A percentile compares a stretch with the other conserved stretches of the same genome.
These are phyloP conservation scores for Thereva nobilitata DNA, from an alignment of 2,888 invertebrate species.

Conservation along the genomic window DNA sequence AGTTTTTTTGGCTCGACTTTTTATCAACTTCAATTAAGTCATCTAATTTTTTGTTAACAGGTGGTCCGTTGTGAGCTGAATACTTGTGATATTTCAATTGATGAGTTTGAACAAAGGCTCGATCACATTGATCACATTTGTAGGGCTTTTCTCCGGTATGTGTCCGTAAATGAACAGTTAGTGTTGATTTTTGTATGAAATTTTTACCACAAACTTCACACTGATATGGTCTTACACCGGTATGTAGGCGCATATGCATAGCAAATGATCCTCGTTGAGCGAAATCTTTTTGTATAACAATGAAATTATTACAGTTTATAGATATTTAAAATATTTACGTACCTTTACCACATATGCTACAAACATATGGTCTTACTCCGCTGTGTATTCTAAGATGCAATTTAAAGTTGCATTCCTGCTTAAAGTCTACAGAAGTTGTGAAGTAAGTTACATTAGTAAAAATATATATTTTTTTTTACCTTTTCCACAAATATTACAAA, in stretches of 20 bases:
- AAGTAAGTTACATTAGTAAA: neutral
- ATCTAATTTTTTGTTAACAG: neutral
- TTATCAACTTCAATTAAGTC: neutral
- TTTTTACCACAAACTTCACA: conserved; percentile 43
- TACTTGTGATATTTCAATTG: conserved; percentile 42
- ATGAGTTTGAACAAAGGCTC: conserved; percentile 39
- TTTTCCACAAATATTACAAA: conserved; percentile 42
- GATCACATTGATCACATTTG: conserved; percentile 40
- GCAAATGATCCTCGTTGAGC: conserved; percentile 39
- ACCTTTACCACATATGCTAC: conserved; percentile 41
- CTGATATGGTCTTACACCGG: conserved; percentile 40
- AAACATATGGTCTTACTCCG: conserved; percentile 40
- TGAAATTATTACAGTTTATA: neutral
- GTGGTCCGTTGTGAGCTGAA: conserved; percentile 33
- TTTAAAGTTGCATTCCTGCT: conserved; percentile 41
- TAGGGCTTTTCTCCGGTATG: conserved; percentile 42
- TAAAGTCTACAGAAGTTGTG: conserved; percentile 33
- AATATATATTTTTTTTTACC: conserved; percentile 10
- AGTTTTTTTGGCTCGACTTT: neutral
- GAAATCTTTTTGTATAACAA: conserved; percentile 27
- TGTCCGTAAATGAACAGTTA: conserved; percentile 41
- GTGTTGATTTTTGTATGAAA: conserved; percentile 41
- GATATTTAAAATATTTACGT: neutral
- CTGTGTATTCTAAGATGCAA: conserved; percentile 38
- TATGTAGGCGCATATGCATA: conserved; percentile 42